Evolutionary conservation across 2,797 vertebrate genomes (phyloP), one percentile per base, ranked within the genome.

Genomic region (Scolopax bukidnonensis): DNA sequence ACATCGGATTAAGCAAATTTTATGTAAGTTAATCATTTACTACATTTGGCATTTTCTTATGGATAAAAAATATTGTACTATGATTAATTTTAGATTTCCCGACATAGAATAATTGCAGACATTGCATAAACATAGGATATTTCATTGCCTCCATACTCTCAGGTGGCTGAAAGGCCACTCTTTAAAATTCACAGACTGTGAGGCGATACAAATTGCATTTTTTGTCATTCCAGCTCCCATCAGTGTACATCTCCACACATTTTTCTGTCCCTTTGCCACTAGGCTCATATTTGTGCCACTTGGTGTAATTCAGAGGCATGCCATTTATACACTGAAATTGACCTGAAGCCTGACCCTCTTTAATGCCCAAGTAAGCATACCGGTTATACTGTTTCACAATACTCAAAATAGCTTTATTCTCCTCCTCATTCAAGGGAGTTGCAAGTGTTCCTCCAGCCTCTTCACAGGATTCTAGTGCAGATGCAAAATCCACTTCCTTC

Each of bases 211-310:
- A 24, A 11, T 90, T 83, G 65, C 98, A 98, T 16, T 36, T 96
- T 82, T 38, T 97, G 88, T 98, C 97, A 54, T 98, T 98, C 98
- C 98, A 98, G 18, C 19, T 89, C 5, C 98, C 98, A 32, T 98
- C 97, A 2, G 76, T 96, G 87, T 97, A 98, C 95, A 98, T 98
- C 84, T 98, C 98, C 47, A 98, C 97, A 10, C 98, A 98, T 16
- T 96, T 97, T 95, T 98, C 98, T 25, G 6, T 71, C 48, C 97
- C 98, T 51, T 68, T 87, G 24, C 98, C 96, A 30, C 90, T 85
- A 12, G 98, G 98, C 65, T 98, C 95, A 13, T 78, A n/a, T 10
- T 19, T 33, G 50, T 90, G 75, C 98, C 98, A 98, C 5, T 95
- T 98, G 51, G 96, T 98, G 1, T 98, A 98, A 87, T 91, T 97